These are phyloP conservation scores for Physella acuta DNA, from an alignment of 1,140 invertebrate genomes.

Conservation along the genomic window DNA sequence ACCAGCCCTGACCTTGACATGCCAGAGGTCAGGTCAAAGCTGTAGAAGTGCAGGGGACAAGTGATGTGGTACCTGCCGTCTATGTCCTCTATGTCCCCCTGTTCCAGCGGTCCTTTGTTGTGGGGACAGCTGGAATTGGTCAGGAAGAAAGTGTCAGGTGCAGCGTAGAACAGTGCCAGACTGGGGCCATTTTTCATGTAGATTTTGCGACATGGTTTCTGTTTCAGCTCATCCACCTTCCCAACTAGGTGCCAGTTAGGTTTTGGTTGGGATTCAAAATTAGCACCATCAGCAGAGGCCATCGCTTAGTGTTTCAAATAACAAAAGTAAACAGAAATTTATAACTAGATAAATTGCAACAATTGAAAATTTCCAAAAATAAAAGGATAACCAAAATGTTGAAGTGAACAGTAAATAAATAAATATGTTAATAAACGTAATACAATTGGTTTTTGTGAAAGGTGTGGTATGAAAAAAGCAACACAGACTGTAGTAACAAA, in stretches of 20 bases:
- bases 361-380: too few relatives aligned
- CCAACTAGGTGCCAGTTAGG: constrained; percentile 10
- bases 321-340: too few relatives aligned
- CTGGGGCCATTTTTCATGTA: constrained; percentile 3
- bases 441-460: too few relatives aligned
- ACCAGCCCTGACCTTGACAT: neutral
- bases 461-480: too few relatives aligned
- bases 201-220: constrained; percentile 11
- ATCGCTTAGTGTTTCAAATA: too few relatives aligned
- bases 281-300: too few relatives aligned
- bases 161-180: constrained; percentile 19
- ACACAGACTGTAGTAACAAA: too few relatives aligned
- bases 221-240: constrained; percentile 1
- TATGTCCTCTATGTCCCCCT: constrained; percentile 17
- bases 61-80: neutral
- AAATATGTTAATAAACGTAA: too few relatives aligned
- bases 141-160: constrained; percentile 14
- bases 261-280: neutral
- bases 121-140: constrained; percentile 12
- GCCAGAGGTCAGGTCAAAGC: constrained; percentile 19
- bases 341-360: too few relatives aligned
- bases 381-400: too few relatives aligned
- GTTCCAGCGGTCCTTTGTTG: constrained; percentile 14
- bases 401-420: too few relatives aligned
- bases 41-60: constrained; percentile 20